Percentiles rank a stretch among this genome's conserved stretches.
phyloP scores from a whole-genome alignment of 2,888 invertebrate species.

The Andrena hattorfiana region DNA sequence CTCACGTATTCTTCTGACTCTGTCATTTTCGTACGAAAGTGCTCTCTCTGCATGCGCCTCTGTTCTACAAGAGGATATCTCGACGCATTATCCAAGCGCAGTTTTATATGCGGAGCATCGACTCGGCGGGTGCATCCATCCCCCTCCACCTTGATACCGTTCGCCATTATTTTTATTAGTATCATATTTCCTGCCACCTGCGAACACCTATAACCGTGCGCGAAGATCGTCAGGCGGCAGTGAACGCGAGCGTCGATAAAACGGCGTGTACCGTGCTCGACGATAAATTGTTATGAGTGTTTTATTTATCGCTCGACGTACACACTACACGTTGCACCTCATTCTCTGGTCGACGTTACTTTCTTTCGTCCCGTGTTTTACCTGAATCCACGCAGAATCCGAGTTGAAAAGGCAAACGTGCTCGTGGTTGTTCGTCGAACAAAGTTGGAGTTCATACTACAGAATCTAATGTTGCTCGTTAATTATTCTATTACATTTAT shows the following conservation, averaged over 20 bases:
- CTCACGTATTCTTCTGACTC: background rate
- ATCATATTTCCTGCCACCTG: slow-evolving; percentile 77
- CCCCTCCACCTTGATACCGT: slow-evolving; percentile 60
- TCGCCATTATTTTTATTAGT: slow-evolving; percentile 77
- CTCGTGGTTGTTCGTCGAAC: background rate
- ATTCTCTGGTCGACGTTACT: slow-evolving; percentile 2
- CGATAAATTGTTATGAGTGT: slow-evolving; percentile 73
- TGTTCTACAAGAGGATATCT: slow-evolving; percentile 20
- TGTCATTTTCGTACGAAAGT: background rate
- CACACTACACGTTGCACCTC: slow-evolving; percentile 5
- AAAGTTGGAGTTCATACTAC: background rate
- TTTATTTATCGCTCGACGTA: slow-evolving; percentile 70
- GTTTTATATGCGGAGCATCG: slow-evolving; percentile 47
- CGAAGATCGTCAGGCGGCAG: slow-evolving; percentile 58
- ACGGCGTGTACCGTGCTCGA: slow-evolving; percentile 49
- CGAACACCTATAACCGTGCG: slow-evolving; percentile 70
- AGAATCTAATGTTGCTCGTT: no score
- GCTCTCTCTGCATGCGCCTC: background rate
- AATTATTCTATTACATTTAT: no score
- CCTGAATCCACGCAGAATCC: background rate
- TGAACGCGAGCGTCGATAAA: slow-evolving; percentile 67
- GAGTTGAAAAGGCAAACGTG: background rate
- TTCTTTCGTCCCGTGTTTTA: background rate
- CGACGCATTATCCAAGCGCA: slow-evolving; percentile 33
- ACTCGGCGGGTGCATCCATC: slow-evolving; percentile 26